Evolutionary conservation across 2,888 invertebrate species (phyloP), one percentile per base, ranked within the genome.

Genomic region (Melinaea marsaeus): DNA sequence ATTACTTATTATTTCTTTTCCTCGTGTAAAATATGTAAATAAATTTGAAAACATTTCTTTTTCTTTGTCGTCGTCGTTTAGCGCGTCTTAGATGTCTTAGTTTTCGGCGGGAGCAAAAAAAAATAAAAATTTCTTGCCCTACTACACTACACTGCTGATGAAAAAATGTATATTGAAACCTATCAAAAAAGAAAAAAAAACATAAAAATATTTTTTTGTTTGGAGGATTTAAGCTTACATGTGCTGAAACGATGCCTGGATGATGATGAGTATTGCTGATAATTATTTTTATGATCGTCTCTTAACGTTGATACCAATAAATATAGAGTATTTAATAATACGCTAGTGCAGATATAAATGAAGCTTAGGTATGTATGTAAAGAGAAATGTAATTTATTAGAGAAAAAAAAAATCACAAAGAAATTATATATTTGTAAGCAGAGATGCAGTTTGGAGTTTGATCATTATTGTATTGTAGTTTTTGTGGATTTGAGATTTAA

Each of bases 11-110:
- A 78, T 86, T 88, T 86, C 83, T 83, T 82, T 84, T 75, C 83
- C 80, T 84, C 22, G 22, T 90, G 90, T 90, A 90, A 83, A 84
- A 88, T 86, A 88, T 90, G 90, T 90, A 90, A 86, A 90, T 90
- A 90, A 76, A 80, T 81, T 77, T 80, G 81, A 82, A 83, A 77
- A 79, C 51, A 55, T 58, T 62, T 55, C 22, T 22, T 22, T 22
- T 22, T 22, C 22, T 22, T 22, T 22, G 22, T 22, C 22, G 22
- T 58, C 58, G 59, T 66, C 57, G 45, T 64, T 62, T 62, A 62
- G 60, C 59, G 61, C 61, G 57, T 63, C 61, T 57, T 59, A 54
- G 60, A 47, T 47, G 57, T 66, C 55, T 48, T 7, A 62, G 46
- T 48, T 56, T 51, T 51, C 51, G 51, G 51, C 51, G 22, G 22